Percentiles rank a stretch among this genome's conserved stretches.
phyloP scores from a whole-genome alignment of 2,113 vertebrate genomes.

The Boulengeromyrus knoepffleri region DNA sequence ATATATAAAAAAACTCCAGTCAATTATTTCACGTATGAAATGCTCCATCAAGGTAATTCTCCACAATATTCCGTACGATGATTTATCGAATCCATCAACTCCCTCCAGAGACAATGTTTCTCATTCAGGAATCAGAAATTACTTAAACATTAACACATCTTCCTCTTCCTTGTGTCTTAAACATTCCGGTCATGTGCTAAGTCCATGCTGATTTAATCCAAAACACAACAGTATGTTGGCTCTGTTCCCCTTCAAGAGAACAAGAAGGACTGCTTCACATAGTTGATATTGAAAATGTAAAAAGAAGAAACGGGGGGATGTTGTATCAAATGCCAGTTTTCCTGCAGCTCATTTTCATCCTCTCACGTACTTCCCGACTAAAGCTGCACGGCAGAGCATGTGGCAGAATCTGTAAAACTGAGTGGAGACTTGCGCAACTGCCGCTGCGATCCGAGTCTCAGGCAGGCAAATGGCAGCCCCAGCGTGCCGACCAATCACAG shows the following conservation, averaged over 20 bases:
- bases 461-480: constrained; percentile 21
- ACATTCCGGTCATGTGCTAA: constrained; percentile 24
- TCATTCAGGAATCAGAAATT: constrained; percentile 22
- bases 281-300: not conserved
- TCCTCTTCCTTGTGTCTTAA: not conserved
- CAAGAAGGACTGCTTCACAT: not conserved
- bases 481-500: constrained; percentile 24
- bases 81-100: constrained; percentile 9
- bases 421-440: constrained; percentile 10
- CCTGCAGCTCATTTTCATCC: not conserved
- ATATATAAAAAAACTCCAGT: not conserved
- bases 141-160: constrained; percentile 9
- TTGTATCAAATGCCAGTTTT: not conserved
- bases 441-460: not conserved
- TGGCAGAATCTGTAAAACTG: constrained; percentile 12
- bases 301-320: not conserved
- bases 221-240: not conserved
- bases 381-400: not conserved
- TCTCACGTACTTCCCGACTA: not conserved
- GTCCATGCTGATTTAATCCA: constrained; percentile 17
- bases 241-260: not conserved
- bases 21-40: constrained; percentile 8
- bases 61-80: not conserved
- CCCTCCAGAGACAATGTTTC: constrained; percentile 17
- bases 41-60: constrained; percentile 21